Evolutionary conservation across 2,888 invertebrate genomes (phyloP), one percentile per base, ranked within the genome.

Genomic region (Brachypterus glaber): DNA sequence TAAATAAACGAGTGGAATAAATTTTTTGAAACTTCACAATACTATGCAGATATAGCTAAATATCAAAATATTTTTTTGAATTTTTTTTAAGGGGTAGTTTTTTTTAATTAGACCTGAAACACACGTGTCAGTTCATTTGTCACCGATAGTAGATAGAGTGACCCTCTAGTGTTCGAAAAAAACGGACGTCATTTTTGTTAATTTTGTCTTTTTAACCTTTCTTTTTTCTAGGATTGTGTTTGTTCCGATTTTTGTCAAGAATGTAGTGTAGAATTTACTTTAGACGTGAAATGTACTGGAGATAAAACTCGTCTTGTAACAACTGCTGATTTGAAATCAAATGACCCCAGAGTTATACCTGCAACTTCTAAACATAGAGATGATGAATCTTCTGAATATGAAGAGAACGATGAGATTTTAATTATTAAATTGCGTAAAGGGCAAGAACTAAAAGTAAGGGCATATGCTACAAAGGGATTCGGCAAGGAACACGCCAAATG

Each of bases 401-500:
- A 90, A 30, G 92, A 93, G 63, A 82, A 83, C 13, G 92, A 95
- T 66, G 93, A 93, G 75, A 80, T 77, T 50, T 61, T 82, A 30
- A 78, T 82, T 11, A 80, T 82, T 3, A 82, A 82, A 57, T 62
- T 82, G 41, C 74, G 81, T 33, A 81, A 81, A 61, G 81, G 96
- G 0, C 97, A 98, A 62, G 95, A 55, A 62, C 64, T 98, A 26
- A 95, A 93, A 62, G 69, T 97, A 40, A 74, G 87, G 52, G 97
- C 96, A 1, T 97, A 91, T 69, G 98, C 97, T 0, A 93, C 96
- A 56, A 98, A 98, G 53, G 64, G 64, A 3, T 92, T 93, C 69
- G 93, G 96, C 1, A 98, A 98, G 60, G 98, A 99, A 62, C 98
- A 99, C 69, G 98, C 98, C 0, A 98, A 98, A 66, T 98, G 98